phyloP scores from a whole-genome alignment of 2,113 vertebrate genomes.

The Silurus glanis region DNA sequence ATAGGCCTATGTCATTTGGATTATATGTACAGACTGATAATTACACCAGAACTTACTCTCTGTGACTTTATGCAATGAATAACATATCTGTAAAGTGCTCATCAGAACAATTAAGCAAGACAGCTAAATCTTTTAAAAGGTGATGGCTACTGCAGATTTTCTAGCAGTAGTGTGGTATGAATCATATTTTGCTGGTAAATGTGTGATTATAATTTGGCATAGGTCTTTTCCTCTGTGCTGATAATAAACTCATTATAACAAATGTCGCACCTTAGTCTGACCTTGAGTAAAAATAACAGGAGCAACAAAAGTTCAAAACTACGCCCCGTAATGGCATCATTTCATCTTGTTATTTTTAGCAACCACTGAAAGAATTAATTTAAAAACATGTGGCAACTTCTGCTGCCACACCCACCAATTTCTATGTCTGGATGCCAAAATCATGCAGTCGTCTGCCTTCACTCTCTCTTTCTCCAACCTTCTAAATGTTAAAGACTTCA shows the following conservation, averaged over 20 bases:
- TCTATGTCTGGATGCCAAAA: not conserved
- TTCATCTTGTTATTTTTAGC: not conserved
- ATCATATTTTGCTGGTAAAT: not conserved
- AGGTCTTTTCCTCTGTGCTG: not conserved
- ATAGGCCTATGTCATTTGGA: conserved; percentile 23
- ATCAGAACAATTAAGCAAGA: not conserved
- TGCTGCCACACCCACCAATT: not conserved
- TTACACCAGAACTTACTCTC: not conserved
- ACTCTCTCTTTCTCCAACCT: not conserved
- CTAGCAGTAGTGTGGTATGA: not conserved
- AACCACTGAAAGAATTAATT: not conserved
- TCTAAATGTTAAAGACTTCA: conserved; percentile 33
- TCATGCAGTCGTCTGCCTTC: not conserved
- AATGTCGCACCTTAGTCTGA: not conserved
- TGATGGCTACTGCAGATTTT: not conserved
- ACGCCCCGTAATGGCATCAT: not conserved
- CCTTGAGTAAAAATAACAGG: not conserved
- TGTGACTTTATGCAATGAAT: not conserved
- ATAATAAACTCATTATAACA: not conserved
- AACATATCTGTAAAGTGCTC: not conserved
- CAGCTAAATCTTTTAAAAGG: not conserved
- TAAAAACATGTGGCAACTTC: not conserved
- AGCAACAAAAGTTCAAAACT: not conserved
- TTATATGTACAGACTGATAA: not conserved
- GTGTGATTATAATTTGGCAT: not conserved